Conservation (phyloP, 2,888 invertebrate species). For the Galerucella nymphaeae region DNA sequence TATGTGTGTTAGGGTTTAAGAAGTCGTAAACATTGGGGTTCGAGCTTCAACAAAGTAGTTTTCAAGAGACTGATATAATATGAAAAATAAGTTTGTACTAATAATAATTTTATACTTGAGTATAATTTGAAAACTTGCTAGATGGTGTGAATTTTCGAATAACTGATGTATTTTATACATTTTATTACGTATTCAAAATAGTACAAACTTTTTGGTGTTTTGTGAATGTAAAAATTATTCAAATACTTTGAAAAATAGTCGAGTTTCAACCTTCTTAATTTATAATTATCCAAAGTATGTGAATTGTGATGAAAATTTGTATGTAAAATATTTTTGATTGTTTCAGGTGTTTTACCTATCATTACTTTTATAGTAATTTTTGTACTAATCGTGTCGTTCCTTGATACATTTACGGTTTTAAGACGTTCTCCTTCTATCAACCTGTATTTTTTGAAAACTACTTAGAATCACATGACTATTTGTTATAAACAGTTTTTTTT, state of each 20-base stretch:
- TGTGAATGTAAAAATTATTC: not conserved
- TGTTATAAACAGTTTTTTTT: slow-evolving; percentile 12
- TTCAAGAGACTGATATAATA: slow-evolving; percentile 36
- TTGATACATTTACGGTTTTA: not conserved
- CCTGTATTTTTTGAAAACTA: slow-evolving; percentile 14
- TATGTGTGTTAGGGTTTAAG: slow-evolving; percentile 33
- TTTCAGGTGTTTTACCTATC: slow-evolving; percentile 20
- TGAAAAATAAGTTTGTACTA: slow-evolving; percentile 16
- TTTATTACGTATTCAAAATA: not conserved
- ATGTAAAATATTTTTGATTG: slow-evolving; percentile 23
- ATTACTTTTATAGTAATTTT: slow-evolving; percentile 9
- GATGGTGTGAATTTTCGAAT: too few relatives aligned
- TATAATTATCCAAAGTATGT: not conserved
- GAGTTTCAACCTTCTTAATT: too few relatives aligned
- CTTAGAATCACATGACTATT: not conserved
- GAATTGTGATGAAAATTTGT: not conserved
- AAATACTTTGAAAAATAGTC: not conserved
- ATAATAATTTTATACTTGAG: not conserved
- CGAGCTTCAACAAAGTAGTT: slow-evolving; percentile 31
- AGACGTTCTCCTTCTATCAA: not conserved
- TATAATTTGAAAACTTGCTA: too few relatives aligned
- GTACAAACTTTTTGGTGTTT: not conserved
- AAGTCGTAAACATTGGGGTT: slow-evolving; percentile 25
- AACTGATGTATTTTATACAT: too few relatives aligned
- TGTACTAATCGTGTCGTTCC: slow-evolving; percentile 10